These are phyloP conservation scores for Tethea ocularis DNA, from an alignment of 2,888 invertebrate genomes.

Conservation along the genomic window DNA sequence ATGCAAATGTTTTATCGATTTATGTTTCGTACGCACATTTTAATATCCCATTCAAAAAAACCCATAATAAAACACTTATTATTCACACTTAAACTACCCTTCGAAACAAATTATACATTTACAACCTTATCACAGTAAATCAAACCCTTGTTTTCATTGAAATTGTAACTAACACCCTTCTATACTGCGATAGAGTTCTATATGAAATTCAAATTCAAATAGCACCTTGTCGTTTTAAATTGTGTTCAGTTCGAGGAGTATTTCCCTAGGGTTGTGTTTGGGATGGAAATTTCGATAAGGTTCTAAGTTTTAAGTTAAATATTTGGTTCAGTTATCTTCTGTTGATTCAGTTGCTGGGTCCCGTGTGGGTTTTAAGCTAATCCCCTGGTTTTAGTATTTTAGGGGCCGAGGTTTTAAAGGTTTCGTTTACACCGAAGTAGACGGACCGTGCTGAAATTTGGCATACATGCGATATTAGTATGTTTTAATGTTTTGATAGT, in stretches of 20 bases:
- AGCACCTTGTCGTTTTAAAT: not conserved
- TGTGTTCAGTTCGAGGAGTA: not conserved
- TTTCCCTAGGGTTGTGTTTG: slow-evolving; percentile 1
- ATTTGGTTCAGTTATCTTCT: slow-evolving; percentile 34
- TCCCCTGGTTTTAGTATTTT: slow-evolving; percentile 26
- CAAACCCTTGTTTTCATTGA: not conserved
- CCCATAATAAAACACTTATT: slow-evolving; percentile 5
- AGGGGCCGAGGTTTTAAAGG: slow-evolving; percentile 16
- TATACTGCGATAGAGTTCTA: not conserved
- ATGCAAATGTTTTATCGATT: no score
- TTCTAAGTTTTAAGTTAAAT: slow-evolving; percentile 26
- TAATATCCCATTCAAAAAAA: no score
- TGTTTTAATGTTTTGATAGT: no score
- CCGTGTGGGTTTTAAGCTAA: slow-evolving; percentile 24
- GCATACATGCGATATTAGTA: no score
- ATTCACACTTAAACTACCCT: not conserved
- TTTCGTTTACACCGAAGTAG: slow-evolving; percentile 32
- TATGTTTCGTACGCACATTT: not conserved
- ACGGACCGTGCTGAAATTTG: no score
- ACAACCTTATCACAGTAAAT: not conserved
- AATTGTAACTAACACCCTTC: not conserved
- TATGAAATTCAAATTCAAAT: slow-evolving; percentile 2
- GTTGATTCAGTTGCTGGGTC: slow-evolving; percentile 40
- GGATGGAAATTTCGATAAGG: slow-evolving; percentile 7
- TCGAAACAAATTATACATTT: not conserved